These are phyloP conservation scores for Caerostris darwini DNA, from an alignment of 1,140 invertebrate species.

Conservation along the genomic window DNA sequence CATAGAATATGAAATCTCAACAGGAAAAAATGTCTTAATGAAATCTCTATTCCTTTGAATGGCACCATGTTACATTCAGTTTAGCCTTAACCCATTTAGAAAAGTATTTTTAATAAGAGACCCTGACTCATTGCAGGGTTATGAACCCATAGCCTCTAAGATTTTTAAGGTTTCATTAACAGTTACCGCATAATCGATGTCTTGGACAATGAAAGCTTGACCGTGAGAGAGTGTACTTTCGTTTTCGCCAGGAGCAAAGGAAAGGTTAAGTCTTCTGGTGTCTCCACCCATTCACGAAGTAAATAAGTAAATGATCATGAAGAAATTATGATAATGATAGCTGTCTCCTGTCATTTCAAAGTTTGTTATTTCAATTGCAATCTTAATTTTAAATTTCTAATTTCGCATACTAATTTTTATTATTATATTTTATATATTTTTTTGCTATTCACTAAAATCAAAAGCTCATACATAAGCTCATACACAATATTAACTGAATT, in stretches of 20 bases:
- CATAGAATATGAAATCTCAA: background rate
- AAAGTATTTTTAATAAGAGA: background rate
- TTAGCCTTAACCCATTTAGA: constrained; percentile 15
- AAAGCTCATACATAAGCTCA: too few species aligned
- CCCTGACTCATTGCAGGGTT: background rate
- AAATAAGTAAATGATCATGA: too few species aligned
- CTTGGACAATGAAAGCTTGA: background rate
- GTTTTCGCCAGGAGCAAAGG: background rate
- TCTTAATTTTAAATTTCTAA: too few species aligned
- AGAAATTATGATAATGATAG: too few species aligned
- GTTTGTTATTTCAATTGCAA: too few species aligned
- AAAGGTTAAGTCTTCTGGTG: background rate
- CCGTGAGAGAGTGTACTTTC: background rate
- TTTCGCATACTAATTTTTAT: too few species aligned
- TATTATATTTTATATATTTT: too few species aligned
- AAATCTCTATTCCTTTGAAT: background rate
- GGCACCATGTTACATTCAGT: background rate
- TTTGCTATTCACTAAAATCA: too few species aligned
- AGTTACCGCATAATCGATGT: background rate
- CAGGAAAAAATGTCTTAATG: background rate
- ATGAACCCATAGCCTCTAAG: constrained; percentile 21
- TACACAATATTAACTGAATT: too few species aligned
- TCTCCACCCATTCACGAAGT: background rate
- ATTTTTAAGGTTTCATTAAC: background rate
- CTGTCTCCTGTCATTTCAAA: too few species aligned